A percentile compares a stretch with the other conserved stretches of the same genome.
Conservation (phyloP, 2,888 invertebrate genomes). For the Chrysotoxum bicinctum region DNA sequence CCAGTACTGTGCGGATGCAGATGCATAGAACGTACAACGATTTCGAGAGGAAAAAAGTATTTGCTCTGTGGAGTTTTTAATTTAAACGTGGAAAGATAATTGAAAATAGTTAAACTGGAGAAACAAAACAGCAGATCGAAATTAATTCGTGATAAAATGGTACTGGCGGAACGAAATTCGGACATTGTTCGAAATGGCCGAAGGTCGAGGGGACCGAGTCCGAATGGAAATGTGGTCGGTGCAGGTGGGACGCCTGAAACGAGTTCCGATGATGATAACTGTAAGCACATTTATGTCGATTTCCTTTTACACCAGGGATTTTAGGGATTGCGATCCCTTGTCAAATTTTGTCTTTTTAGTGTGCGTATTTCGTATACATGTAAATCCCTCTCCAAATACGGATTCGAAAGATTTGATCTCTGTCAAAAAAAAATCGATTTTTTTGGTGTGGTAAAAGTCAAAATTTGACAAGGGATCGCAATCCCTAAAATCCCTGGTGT, state of each 20-base stretch:
- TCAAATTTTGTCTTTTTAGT: no score
- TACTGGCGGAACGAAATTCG: constrained; percentile 93
- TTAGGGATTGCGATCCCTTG: no score
- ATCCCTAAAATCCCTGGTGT: no score
- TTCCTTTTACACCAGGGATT: no score
- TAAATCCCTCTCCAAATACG: no score
- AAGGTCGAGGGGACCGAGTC: constrained; percentile 95
- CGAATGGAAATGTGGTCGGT: constrained; percentile 84
- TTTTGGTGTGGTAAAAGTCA: no score
- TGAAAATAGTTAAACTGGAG: constrained; percentile 64
- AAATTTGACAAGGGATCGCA: no score
- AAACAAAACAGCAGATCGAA: constrained; percentile 77
- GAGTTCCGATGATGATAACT: constrained; percentile 93
- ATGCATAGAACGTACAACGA: constrained; percentile 25
- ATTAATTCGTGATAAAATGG: constrained; percentile 85
- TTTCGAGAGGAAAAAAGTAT: background rate
- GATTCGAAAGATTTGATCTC: no score
- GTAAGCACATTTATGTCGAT: constrained; percentile 84
- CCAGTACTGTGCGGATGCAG: background rate
- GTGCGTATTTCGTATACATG: no score
- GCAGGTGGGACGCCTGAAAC: constrained; percentile 87
- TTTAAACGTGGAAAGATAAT: constrained; percentile 6
- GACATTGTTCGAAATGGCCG: constrained; percentile 92
- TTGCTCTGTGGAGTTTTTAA: constrained; percentile 13
- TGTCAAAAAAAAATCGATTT: no score